Conservation (phyloP, 2,888 invertebrate species). For the Sesia bembeciformis region DNA sequence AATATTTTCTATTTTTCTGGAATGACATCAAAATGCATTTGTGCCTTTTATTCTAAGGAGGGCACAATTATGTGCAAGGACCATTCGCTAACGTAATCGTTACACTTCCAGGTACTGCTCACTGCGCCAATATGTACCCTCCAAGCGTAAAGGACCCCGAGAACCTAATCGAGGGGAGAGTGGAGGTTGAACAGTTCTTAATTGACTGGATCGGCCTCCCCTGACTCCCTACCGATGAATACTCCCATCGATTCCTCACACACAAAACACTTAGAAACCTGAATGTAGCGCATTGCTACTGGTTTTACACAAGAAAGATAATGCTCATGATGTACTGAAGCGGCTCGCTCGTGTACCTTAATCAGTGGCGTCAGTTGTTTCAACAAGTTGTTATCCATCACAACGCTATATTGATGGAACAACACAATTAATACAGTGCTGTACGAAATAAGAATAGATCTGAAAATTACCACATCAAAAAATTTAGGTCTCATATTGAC, state of each 20-base stretch:
- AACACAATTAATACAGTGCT: too few species aligned
- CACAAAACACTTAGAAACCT: background rate
- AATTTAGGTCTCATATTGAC: too few species aligned
- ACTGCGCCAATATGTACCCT: constrained; percentile 96
- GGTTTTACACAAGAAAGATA: background rate
- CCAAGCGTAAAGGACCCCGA: constrained; percentile 77
- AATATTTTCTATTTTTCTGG: too few species aligned
- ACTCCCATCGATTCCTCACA: constrained; percentile 6
- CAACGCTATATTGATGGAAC: too few species aligned
- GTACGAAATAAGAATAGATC: too few species aligned
- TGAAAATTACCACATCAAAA: too few species aligned
- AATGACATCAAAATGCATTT: too few species aligned
- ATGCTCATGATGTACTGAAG: background rate
- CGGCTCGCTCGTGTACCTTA: background rate
- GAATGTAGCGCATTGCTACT: background rate
- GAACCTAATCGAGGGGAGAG: constrained; percentile 79
- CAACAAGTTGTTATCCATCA: too few species aligned
- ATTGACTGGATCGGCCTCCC: constrained; percentile 64
- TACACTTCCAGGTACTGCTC: constrained; percentile 84
- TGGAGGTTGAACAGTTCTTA: constrained; percentile 75
- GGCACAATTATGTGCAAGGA: too few species aligned
- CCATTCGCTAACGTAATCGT: background rate
- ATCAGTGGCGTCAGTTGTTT: background rate
- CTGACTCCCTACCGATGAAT: constrained; percentile 9
- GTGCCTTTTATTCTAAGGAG: too few species aligned